phyloP scores from a whole-genome alignment of 2,113 vertebrate genomes.

The Siniperca chuatsi region DNA sequence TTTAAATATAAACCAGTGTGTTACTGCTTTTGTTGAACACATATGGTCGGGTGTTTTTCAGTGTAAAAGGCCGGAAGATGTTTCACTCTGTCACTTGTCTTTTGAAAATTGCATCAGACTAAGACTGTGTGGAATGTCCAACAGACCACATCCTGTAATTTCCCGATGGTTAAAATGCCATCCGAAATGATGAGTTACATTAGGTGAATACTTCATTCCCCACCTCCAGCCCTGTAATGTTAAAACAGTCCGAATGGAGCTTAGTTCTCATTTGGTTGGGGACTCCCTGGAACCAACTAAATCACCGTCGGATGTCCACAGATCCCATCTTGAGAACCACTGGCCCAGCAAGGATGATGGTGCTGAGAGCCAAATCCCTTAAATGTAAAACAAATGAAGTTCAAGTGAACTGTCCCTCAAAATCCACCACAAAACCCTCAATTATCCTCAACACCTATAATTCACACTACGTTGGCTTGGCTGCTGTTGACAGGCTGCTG shows the following conservation, averaged over 20 bases:
- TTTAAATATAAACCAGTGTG: no score
- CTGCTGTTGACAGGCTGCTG: slow-evolving; percentile 25
- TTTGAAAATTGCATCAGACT: no score
- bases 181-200: neutral
- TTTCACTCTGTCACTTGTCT: no score
- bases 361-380: neutral
- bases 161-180: neutral
- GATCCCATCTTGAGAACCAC: neutral
- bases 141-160: neutral
- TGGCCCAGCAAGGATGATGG: neutral
- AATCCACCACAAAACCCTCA: slow-evolving; percentile 18
- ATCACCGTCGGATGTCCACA: neutral
- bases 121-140: neutral
- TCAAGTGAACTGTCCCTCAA: neutral
- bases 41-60: no score
- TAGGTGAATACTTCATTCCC: neutral
- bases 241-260: neutral
- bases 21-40: no score
- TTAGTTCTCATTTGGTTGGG: neutral
- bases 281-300: neutral
- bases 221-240: neutral
- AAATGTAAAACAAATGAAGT: slow-evolving; percentile 9
- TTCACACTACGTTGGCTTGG: neutral
- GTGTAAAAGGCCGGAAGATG: no score
- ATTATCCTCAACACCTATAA: slow-evolving; percentile 27